Evolutionary conservation across 2,888 invertebrate species (phyloP).

Genomic region (Sarcophaga rosellei): DNA sequence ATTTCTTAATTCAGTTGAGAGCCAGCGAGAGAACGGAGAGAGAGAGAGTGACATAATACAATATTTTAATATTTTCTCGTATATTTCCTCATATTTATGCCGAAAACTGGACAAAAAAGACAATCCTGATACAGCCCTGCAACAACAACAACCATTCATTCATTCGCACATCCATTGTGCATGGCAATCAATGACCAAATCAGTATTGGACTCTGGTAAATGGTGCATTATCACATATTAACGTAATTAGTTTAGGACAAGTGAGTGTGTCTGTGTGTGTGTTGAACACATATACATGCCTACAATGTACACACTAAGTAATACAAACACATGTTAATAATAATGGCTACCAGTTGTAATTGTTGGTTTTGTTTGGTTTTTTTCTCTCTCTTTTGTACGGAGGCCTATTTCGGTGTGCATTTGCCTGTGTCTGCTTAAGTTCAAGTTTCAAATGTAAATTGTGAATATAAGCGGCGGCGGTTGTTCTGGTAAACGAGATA

Average conservation of each 20-base stretch:
- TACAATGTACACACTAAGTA: neutral
- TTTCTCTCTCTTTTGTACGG: neutral
- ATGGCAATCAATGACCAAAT: constrained; percentile 57
- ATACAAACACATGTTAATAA: constrained; percentile 1
- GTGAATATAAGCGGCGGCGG: constrained; percentile 60
- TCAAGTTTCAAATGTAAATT: constrained; percentile 49
- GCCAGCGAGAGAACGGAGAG: too few species aligned
- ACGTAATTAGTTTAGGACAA: constrained; percentile 69
- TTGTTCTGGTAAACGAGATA: constrained; percentile 49
- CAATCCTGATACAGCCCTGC: too few species aligned
- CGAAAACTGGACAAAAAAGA: too few species aligned
- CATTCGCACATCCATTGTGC: neutral
- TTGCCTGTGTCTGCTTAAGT: neutral
- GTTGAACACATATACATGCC: neutral
- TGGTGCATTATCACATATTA: constrained; percentile 69
- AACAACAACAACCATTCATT: too few species aligned
- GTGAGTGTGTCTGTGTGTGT: constrained; percentile 27
- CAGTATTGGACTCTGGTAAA: constrained; percentile 59
- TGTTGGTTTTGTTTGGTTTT: constrained; percentile 41
- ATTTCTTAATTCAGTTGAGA: too few species aligned
- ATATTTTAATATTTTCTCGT: too few species aligned
- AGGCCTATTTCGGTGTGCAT: neutral
- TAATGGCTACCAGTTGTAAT: constrained; percentile 15
- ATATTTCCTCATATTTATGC: too few species aligned
- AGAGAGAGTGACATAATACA: too few species aligned